These are phyloP conservation scores for Ichneumoninae sp. DNA, from an alignment of 2,888 invertebrate species.

Conservation along the genomic window DNA sequence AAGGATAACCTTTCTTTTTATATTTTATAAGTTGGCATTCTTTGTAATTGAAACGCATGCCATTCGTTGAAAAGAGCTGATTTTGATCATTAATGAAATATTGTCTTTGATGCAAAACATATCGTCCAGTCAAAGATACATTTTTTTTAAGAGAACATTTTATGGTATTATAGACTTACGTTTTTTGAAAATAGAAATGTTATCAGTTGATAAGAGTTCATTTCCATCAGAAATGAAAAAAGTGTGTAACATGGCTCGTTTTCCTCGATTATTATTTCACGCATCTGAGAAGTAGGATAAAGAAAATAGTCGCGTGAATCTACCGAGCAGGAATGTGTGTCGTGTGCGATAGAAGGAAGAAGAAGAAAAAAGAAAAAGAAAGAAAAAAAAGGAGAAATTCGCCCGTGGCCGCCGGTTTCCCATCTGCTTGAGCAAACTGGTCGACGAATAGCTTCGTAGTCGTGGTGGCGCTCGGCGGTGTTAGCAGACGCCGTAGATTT, in stretches of 20 bases:
- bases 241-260: constrained; percentile 20
- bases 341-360: constrained; percentile 46
- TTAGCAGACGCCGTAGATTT: constrained; percentile 45
- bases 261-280: constrained; percentile 51
- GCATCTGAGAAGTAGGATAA: constrained; percentile 33
- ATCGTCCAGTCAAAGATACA: too few relatives aligned
- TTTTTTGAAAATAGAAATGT: neutral
- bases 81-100: too few relatives aligned
- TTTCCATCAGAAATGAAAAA: neutral
- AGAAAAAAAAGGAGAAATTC: constrained; percentile 65
- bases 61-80: too few relatives aligned
- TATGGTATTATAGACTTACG: neutral
- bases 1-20: neutral
- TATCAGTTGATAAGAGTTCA: neutral
- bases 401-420: constrained; percentile 67
- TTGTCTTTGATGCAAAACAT: too few relatives aligned
- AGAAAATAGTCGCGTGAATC: constrained; percentile 56
- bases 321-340: constrained; percentile 51
- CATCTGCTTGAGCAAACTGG: constrained; percentile 78
- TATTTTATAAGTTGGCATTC: too few relatives aligned
- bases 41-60: neutral
- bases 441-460: constrained; percentile 64
- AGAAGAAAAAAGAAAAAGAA: constrained; percentile 23
- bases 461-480: constrained; percentile 53
- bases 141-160: neutral